Base-by-base conservation (phyloP, 2,113 vertebrate species). In the Oryzias curvinotus region DNA sequence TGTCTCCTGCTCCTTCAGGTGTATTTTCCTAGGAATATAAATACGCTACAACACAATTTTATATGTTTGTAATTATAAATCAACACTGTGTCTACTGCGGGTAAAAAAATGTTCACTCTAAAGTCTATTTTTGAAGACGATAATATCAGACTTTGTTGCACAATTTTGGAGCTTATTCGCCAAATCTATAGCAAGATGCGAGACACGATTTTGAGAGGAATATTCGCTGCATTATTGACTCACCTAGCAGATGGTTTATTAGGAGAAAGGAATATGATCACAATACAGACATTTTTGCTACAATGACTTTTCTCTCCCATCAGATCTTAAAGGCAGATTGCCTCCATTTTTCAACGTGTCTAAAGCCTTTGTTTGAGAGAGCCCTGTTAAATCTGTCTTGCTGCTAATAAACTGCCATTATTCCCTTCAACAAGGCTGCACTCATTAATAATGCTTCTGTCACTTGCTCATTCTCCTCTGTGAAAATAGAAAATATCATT, bases 401-500 rank as follows among this genome's bases (percentile, higher is more conserved):
- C 90, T 91, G 87, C 93, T 91, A 92, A 89, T 94, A 93, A 94
- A 94, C 89, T 90, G 74, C 93, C 93, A 96, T 95, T 94, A 94
- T 94, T 85, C 93, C 86, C 85, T 87, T 84, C 90, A 93, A 94
- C 92, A 91, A 93, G 93, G 93, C 92, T 92, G 91, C 88, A 85
- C 93, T 93, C 93, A 96, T 97, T 98, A 96, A 96, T 97, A 98
- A 96, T 92, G 91, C 93, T 90, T 92, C 92, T 96, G 95, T 97
- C 95, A 95, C 88, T 87, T 86, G 88, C 88, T 90, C 89, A 92
- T 95, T 95, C 91, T 93, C 82, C 83, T 85, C 80, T 67, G 83
- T 82, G 88, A 92, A 95, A 96, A 95, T 87, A 81, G 87, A 85
- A 91, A 89, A 92, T 92, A 94, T 93, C 95, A 97, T 97, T 96